Evolutionary conservation across 92 coral and sea anemone genomes (phyloP), one percentile per base, ranked within the genome.

Genomic region (Epizoanthus scotinus): DNA sequence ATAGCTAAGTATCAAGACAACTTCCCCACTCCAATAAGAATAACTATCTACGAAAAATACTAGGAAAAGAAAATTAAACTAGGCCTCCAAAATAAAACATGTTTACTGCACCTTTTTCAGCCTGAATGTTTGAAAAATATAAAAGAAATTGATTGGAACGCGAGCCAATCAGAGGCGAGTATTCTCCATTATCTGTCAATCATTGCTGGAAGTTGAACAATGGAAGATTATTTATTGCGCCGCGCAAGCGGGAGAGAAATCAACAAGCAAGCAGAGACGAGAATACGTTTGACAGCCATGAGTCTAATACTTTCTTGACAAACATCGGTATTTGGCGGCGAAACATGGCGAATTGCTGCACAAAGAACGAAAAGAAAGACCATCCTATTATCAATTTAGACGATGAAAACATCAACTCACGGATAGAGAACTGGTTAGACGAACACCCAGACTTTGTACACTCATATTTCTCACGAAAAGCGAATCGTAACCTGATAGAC

Each of bases 401-500:
- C 63, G 94, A 87, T 20, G 93, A 83, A 67, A 91, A 86, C 75
- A 77, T 87, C 65, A 94, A 89, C 29, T 95, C 94, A 49, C 86
- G 85, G 67, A 91, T 96, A 36, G 98, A 96, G 87, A 77, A 73
- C 53, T 96, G 99, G 99, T 78, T 96, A 64, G 99, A 96, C 66
- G 99, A 96, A 60, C 99, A 96, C 81, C 99, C 99, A 53, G 99
- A 96, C 70, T 96, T 96, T 62, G 99, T 96, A 70, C 94, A 96
- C 82, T 96, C 99, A 38, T 96, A 96, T 78, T 96, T 96, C 84
- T 84, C 99, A 18, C 98, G 99, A 18, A 96, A 96, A 89, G 99
- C 97, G 67, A 90, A 89, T 79, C 94, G 98, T 38, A 90, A 89
- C 55, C 78, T 93, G 88, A 87, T 96, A 70, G 97, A 93, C 78